phyloP scores from a whole-genome alignment of 2,113 vertebrate genomes.

The Anhinga anhinga region DNA sequence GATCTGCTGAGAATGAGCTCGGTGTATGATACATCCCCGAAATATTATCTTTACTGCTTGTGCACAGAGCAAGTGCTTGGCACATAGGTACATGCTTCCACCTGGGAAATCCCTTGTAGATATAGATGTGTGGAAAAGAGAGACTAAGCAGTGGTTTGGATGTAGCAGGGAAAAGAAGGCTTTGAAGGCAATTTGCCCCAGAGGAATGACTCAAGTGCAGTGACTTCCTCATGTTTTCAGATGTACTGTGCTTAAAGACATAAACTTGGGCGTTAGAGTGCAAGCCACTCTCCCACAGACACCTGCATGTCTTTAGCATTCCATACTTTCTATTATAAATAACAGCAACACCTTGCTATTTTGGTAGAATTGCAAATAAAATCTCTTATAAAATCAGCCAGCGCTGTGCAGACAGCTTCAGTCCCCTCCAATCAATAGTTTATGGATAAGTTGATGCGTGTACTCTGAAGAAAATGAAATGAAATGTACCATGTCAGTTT shows the following conservation, averaged over 20 bases:
- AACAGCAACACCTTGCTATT: not conserved
- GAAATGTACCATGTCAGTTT: conserved; percentile 11
- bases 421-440: conserved; percentile 10
- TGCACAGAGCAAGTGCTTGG: not conserved
- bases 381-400: not conserved
- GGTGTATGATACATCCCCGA: not conserved
- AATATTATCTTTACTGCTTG: not conserved
- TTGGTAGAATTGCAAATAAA: not conserved
- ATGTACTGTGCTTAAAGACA: not conserved
- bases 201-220: not conserved
- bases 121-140: not conserved
- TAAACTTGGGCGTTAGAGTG: not conserved
- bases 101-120: not conserved
- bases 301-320: not conserved
- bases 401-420: not conserved
- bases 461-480: conserved; percentile 14
- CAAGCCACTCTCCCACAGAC: not conserved
- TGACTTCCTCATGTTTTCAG: not conserved
- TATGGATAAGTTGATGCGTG: not conserved
- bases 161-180: not conserved
- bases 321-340: not conserved
- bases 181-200: not conserved
- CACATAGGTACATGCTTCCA: not conserved
- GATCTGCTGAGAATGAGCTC: not conserved
- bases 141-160: not conserved